Evolutionary conservation across 2,888 invertebrate species (phyloP).

Genomic region (Gryllus longicercus): DNA sequence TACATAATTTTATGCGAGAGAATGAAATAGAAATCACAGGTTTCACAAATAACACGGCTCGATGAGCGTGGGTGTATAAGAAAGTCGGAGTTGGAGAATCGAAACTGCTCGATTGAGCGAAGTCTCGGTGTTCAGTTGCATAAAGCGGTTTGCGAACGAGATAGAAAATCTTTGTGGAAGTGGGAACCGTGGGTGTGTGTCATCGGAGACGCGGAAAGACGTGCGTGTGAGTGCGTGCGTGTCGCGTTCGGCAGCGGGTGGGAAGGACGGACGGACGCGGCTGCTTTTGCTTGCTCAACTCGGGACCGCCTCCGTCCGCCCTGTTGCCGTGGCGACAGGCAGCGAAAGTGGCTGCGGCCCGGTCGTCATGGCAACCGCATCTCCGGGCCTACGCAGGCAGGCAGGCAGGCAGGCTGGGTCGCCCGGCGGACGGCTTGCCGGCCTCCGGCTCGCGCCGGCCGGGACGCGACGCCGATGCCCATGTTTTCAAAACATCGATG

Average conservation of each 20-base stretch:
- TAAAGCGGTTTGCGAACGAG: no score
- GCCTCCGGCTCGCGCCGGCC: background rate
- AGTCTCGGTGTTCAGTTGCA: no score
- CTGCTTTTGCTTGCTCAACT: background rate
- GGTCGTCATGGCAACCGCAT: slow-evolving; percentile 32
- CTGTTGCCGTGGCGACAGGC: background rate
- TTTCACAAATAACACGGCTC: no score
- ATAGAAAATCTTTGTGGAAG: background rate
- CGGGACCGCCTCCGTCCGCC: background rate
- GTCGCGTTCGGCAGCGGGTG: no score
- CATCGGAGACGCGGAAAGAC: background rate
- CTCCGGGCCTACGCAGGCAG: slow-evolving; percentile 12
- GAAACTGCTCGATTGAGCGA: no score
- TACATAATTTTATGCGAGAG: no score
- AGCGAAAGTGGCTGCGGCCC: background rate
- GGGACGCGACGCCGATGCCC: background rate
- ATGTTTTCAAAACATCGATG: no score
- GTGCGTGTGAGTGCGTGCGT: background rate
- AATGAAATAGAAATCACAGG: no score
- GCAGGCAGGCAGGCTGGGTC: background rate
- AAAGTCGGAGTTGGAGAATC: no score
- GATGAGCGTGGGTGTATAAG: no score
- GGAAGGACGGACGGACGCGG: no score
- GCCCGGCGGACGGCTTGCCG: no score
- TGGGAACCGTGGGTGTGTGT: background rate